phyloP scores from a whole-genome alignment of 2,797 vertebrate genomes.

The Alca torda region DNA sequence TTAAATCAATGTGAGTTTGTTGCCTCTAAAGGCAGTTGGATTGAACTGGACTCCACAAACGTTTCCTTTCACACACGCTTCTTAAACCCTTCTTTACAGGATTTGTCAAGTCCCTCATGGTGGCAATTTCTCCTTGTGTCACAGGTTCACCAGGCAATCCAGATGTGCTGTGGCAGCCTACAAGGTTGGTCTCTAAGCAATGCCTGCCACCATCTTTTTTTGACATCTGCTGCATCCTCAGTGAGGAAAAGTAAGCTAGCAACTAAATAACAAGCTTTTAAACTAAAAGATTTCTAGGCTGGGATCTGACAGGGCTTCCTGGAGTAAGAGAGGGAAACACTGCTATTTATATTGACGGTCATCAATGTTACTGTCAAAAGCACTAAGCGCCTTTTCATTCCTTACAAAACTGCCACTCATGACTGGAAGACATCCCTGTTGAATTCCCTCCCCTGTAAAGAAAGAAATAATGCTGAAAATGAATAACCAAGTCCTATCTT shows the following conservation, averaged over 20 bases:
- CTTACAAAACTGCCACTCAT: background rate
- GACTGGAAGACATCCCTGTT: background rate
- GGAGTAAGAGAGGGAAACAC: background rate
- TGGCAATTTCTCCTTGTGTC: background rate
- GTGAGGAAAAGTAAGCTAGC: background rate
- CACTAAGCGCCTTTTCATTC: background rate
- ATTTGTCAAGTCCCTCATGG: background rate
- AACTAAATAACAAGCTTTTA: background rate
- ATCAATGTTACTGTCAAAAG: background rate
- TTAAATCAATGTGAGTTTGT: background rate
- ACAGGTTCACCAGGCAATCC: background rate
- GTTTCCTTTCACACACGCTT: background rate
- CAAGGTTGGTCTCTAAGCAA: background rate
- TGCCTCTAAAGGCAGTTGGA: background rate
- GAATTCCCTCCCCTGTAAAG: background rate
- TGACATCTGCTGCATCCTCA: background rate
- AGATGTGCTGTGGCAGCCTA: background rate
- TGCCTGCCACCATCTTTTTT: background rate
- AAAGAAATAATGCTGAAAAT: background rate
- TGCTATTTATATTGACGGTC: background rate
- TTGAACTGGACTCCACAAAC: background rate
- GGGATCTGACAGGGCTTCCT: background rate
- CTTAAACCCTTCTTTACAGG: background rate
- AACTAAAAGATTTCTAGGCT: background rate
- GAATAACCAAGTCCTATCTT: background rate